These are phyloP conservation scores for Amphimedon queenslandica DNA, from an alignment of 37 sponge, comb jelly and placozoan species.

Conservation along the genomic window DNA sequence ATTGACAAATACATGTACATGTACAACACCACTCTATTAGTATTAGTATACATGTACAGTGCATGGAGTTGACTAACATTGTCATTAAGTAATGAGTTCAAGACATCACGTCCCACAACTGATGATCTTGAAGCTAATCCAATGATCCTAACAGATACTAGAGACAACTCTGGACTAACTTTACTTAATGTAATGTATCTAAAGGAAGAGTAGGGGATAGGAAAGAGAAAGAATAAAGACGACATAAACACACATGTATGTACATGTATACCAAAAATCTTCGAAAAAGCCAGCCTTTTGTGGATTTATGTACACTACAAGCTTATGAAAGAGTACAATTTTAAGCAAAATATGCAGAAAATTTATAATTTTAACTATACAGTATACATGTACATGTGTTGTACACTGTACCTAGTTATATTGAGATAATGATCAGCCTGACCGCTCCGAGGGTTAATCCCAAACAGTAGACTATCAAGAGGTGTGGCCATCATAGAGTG, in stretches of 20 bases:
- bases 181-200: conserved; percentile 74
- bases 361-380: background rate
- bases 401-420: conserved; percentile 86
- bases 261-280: too few relatives aligned
- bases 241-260: too few relatives aligned
- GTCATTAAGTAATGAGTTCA: too few relatives aligned
- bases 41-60: too few relatives aligned
- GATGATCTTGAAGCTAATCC: conserved; percentile 34
- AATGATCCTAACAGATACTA: conserved; percentile 74
- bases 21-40: too few relatives aligned
- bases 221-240: too few relatives aligned
- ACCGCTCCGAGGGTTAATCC: conserved; percentile 73
- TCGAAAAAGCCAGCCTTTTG: too few relatives aligned
- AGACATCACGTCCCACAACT: conserved; percentile 32
- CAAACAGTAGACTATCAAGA: conserved; percentile 73
- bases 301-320: too few relatives aligned
- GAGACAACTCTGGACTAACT: conserved; percentile 66
- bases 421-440: conserved; percentile 76
- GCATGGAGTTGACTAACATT: too few relatives aligned
- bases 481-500: conserved; percentile 55
- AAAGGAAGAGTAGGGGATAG: background rate
- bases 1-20: too few relatives aligned
- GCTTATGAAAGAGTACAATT: too few relatives aligned
- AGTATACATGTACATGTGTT: background rate
- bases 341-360: too few relatives aligned